A percentile compares a stretch with the other conserved stretches of the same genome.
These are phyloP conservation scores for Brachirus orientalis DNA, from an alignment of 2,113 vertebrate species.

Conservation along the genomic window DNA sequence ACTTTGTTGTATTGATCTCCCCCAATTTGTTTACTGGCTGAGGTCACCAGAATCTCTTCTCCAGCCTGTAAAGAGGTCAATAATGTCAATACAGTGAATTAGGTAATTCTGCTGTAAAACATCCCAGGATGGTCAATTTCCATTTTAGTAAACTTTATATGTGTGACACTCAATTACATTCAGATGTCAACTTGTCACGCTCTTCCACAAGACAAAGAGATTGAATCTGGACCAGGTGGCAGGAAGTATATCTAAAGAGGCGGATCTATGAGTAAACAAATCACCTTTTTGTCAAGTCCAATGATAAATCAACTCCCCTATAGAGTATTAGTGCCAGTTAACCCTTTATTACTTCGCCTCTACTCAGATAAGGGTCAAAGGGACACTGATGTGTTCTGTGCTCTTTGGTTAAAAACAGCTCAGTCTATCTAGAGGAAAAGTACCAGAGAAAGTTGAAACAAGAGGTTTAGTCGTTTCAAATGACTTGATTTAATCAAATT, in stretches of 20 bases:
- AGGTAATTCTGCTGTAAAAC: conserved; percentile 83
- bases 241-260: conserved; percentile 60
- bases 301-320: conserved; percentile 69
- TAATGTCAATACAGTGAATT: conserved; percentile 84
- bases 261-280: conserved; percentile 70
- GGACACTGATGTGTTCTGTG: not conserved
- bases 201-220: conserved; percentile 37
- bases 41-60: conserved; percentile 78
- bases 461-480: no score
- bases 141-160: conserved; percentile 80
- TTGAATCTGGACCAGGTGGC: conserved; percentile 48
- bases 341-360: conserved; percentile 44
- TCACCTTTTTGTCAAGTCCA: conserved; percentile 67
- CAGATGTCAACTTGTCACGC: conserved; percentile 60
- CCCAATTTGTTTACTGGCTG: conserved; percentile 68
- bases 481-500: no score
- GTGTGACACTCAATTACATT: conserved; percentile 73
- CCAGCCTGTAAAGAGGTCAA: conserved; percentile 70
- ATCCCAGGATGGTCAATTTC: conserved; percentile 76
- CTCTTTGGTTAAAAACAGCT: not conserved
- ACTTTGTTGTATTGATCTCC: conserved; percentile 78
- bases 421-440: no score
- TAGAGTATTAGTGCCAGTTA: conserved; percentile 68
- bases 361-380: conserved; percentile 33
- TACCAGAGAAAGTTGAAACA: no score